Conservation (phyloP, 2,113 vertebrate genomes). For the Loxodonta africana region DNA sequence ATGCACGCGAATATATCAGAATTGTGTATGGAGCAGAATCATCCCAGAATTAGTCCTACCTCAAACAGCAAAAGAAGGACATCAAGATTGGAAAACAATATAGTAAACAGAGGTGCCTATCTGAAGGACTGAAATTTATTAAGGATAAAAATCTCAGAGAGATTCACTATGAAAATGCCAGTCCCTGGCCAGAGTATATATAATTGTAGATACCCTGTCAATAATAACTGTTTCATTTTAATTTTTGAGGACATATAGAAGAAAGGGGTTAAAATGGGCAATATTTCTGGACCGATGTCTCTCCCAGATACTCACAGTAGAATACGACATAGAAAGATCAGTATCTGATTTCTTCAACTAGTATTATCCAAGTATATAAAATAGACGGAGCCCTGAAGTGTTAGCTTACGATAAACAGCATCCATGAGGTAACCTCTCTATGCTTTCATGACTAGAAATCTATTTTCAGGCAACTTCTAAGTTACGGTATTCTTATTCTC, state of each 20-base stretch:
- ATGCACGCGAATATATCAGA: neutral
- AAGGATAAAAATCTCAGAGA: slow-evolving; percentile 7
- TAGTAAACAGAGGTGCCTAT: neutral
- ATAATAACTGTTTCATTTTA: neutral
- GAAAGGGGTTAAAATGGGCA: neutral
- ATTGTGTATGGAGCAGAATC: neutral
- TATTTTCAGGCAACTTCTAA: neutral
- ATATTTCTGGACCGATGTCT: neutral
- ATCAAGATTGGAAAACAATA: neutral
- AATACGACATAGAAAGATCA: neutral
- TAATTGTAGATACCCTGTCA: neutral
- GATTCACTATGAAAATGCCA: neutral
- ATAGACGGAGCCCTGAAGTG: neutral
- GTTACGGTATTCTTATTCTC: neutral
- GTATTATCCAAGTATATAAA: neutral
- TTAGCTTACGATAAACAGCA: neutral
- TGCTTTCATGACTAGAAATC: neutral
- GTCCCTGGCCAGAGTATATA: neutral
- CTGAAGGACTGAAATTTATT: neutral
- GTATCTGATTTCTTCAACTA: neutral
- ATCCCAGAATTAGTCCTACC: neutral
- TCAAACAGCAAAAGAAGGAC: neutral
- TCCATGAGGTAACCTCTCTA: neutral
- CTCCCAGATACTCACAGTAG: neutral
- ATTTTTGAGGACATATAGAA: neutral